These are phyloP conservation scores for Coboldia fuscipes DNA, from an alignment of 1,140 invertebrate genomes.

Conservation along the genomic window DNA sequence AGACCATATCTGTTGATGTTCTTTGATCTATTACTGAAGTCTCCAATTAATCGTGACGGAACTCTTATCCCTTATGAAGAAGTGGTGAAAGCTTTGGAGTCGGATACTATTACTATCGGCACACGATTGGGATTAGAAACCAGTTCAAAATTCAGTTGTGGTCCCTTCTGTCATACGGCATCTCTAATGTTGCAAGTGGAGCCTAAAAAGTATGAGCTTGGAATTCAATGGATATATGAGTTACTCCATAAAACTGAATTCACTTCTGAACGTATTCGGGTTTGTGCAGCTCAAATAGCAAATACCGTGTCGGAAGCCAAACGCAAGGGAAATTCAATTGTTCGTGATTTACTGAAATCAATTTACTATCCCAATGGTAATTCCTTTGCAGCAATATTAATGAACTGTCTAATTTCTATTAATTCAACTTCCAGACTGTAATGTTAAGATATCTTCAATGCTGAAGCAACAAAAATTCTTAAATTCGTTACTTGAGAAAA, in stretches of 20 bases:
- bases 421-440: slow-evolving; percentile 35
- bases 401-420: background rate
- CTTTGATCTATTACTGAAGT: slow-evolving; percentile 45
- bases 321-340: slow-evolving; percentile 35
- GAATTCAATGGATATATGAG: slow-evolving; percentile 55
- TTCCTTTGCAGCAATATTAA: background rate
- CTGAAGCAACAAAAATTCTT: slow-evolving; percentile 60
- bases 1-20: slow-evolving; percentile 51
- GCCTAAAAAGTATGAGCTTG: slow-evolving; percentile 47
- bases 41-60: slow-evolving; percentile 32
- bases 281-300: slow-evolving; percentile 50
- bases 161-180: slow-evolving; percentile 33
- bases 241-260: slow-evolving; percentile 49
- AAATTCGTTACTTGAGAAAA: slow-evolving; percentile 31
- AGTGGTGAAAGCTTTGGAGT: slow-evolving; percentile 50
- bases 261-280: slow-evolving; percentile 45
- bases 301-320: slow-evolving; percentile 55
- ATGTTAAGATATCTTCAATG: slow-evolving; percentile 41
- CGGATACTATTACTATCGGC: slow-evolving; percentile 39
- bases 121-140: slow-evolving; percentile 33
- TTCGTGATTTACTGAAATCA: slow-evolving; percentile 34
- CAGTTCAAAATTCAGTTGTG: slow-evolving; percentile 31
- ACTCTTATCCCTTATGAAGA: slow-evolving; percentile 41
- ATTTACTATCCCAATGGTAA: slow-evolving; percentile 37
- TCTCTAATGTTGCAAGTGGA: slow-evolving; percentile 38